Base-by-base conservation (phyloP, 64 coral and sea anemone species). In the Montipora sp. region DNA sequence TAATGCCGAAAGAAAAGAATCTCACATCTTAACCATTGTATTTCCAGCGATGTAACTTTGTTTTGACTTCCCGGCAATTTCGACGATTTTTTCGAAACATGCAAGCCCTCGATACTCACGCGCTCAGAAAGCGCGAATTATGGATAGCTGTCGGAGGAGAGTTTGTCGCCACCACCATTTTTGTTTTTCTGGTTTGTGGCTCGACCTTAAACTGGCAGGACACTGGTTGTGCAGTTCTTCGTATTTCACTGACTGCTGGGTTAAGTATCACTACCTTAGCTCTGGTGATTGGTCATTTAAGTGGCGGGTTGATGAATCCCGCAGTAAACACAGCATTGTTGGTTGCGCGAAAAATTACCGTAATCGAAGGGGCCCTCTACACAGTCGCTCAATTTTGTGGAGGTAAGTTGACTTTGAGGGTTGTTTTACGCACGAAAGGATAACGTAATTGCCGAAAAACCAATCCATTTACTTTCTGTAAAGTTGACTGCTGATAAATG, bases 151-250 rank as follows among this genome's bases (percentile, higher is more conserved):
- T 77, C 4, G 74, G 75, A 16, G 93, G 76, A 20, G 93, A 94
- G 20, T 83, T 90, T 44, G 16, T 90, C 6, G 87, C 93, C 3
- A 94, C 93, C 1, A 90, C 83, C 18, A 63, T 94, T 36, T 90
- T 94, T 65, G 93, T 94, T 48, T 94, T 94, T 59, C 46, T 90
- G 20, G 88, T 88, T 70, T 71, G 81, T 61, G 87, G 87, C 19
- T 94, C 93, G 5, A 68, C 88, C 19, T 76, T 90, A 48, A 57
- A 13, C 47, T 84, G 87, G 93, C 48, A 79, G 10, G 47, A 24
- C 9, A 24, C 16, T 1, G 47, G 79, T 77, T 61, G 70, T 20
- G 48, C 68, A 4, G 67, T 94, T n/a, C 21, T 71, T 2, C 93
- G 83, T 68, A 77, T 94, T 75, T 83, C 93, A 44, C 27, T 94